Evolutionary conservation across 2,113 vertebrate species (phyloP).

Genomic region (Heloderma charlesbogerti): DNA sequence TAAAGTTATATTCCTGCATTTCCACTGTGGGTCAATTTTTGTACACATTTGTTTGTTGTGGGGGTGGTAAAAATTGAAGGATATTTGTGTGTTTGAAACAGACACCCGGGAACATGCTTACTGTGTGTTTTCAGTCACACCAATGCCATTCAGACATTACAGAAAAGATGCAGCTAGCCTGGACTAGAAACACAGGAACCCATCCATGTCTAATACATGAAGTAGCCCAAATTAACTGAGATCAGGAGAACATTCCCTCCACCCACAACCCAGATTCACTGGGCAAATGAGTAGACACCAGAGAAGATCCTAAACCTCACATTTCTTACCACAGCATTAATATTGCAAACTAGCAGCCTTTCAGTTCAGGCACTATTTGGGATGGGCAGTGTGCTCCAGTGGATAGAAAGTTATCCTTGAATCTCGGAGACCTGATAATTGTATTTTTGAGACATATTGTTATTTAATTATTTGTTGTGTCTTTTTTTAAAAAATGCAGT

Average conservation of each 20-base stretch:
- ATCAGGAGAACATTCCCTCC: not conserved
- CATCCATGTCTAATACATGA: not conserved
- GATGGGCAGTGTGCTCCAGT: not conserved
- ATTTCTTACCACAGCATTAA: not conserved
- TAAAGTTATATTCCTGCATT: not conserved
- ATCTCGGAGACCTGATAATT: constrained; percentile 25
- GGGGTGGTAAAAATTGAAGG: too few species aligned
- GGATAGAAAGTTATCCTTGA: not conserved
- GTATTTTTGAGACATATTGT: too few species aligned
- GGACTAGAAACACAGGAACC: not conserved
- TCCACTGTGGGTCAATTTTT: not conserved
- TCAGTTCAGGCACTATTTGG: not conserved
- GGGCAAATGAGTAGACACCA: too few species aligned
- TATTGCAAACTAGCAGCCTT: not conserved
- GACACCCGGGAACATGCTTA: not conserved
- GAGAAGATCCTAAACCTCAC: not conserved
- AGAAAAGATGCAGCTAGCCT: not conserved
- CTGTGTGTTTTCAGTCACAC: too few species aligned
- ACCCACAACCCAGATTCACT: too few species aligned
- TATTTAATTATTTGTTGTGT: too few species aligned
- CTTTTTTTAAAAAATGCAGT: too few species aligned
- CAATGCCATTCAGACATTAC: too few species aligned
- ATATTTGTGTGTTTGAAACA: not conserved
- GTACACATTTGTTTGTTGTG: not conserved
- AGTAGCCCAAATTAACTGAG: not conserved